Base-by-base conservation (phyloP, 2,888 invertebrate species). In the Villa cingulata region DNA sequence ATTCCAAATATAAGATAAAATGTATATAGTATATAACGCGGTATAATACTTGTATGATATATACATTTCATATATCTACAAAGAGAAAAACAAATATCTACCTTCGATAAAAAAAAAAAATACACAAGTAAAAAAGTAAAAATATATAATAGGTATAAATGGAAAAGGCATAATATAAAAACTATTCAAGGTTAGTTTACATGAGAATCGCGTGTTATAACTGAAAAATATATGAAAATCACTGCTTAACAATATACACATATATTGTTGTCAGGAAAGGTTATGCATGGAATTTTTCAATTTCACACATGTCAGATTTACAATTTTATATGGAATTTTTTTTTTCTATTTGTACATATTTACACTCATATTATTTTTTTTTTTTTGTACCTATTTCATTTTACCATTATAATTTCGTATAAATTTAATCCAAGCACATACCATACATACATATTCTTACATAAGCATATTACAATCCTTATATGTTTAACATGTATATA, bases 241-340 rank as follows among this genome's bases (percentile, higher is more conserved):
- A 56, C 54, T 53, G 48, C 49, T 53, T 54, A 54, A 55, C 56
- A 55, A 56, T 56, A 55, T n/a, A n/a, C n/a, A n/a, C n/a, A n/a
- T n/a, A n/a, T 56, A 55, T 56, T 53, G 51, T 49, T 52, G 55
- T 56, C 55, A 50, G 49, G 49, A 52, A 49, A 49, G 48, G 49
- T 48, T 55, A 55, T 53, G 53, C 51, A 46, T 43, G 54, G 56
- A 56, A 56, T 56, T 56, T 56, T 56, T 54, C 55, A 56, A 56
- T 56, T 56, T 56, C 54, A 54, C 56, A 56, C 56, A 56, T 55
- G 53, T 56, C 50, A 53, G 53, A 54, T 46, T 46, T 46, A 46
- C 27, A 46, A 41, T 36, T 46, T 41, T 46, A n/a, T n/a, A 46
- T 46, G 37, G 37, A 45, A 46, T 37, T 46, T 37, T 41, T 41